phyloP scores from a whole-genome alignment of 2,888 invertebrate species.

The Tiliacea citrago region DNA sequence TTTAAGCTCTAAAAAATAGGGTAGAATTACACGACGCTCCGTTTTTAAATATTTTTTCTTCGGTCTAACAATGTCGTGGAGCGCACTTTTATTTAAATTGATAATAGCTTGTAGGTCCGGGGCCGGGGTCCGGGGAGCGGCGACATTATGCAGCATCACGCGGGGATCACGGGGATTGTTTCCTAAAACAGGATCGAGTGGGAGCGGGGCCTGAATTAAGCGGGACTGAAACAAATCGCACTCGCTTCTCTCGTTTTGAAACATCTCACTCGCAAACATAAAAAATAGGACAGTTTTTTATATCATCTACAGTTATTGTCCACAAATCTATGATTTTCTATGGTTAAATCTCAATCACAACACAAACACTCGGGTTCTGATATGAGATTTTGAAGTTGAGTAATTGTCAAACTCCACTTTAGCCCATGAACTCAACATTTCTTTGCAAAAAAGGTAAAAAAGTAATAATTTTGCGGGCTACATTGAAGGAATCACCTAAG shows the following conservation, averaged over 20 bases:
- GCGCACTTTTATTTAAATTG: slow-evolving; percentile 81
- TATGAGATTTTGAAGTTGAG: too few relatives aligned
- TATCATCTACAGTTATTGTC: background rate
- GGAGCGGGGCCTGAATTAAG: slow-evolving; percentile 82
- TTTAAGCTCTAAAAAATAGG: slow-evolving; percentile 33
- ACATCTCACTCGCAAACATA: slow-evolving; percentile 44
- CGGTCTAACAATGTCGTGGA: slow-evolving; percentile 58
- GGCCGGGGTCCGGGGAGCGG: slow-evolving; percentile 69
- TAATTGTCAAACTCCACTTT: too few relatives aligned
- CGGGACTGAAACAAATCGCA: slow-evolving; percentile 71
- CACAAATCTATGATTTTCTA: slow-evolving; percentile 1
- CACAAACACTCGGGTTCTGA: background rate
- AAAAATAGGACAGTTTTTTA: slow-evolving; percentile 2
- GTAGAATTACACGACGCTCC: slow-evolving; percentile 47
- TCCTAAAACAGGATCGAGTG: slow-evolving; percentile 88
- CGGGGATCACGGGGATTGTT: slow-evolving; percentile 88
- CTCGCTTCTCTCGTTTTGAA: slow-evolving; percentile 58
- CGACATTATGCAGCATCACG: slow-evolving; percentile 90
- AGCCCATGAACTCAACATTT: too few relatives aligned
- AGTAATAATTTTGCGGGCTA: too few relatives aligned
- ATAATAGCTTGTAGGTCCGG: slow-evolving; percentile 76
- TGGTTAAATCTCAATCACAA: slow-evolving; percentile 21
- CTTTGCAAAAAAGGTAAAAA: too few relatives aligned
- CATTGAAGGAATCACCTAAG: too few relatives aligned
- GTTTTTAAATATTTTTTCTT: slow-evolving; percentile 54